Conservation (phyloP, 2,888 invertebrate species). For the Caenorhabditis japonica region DNA sequence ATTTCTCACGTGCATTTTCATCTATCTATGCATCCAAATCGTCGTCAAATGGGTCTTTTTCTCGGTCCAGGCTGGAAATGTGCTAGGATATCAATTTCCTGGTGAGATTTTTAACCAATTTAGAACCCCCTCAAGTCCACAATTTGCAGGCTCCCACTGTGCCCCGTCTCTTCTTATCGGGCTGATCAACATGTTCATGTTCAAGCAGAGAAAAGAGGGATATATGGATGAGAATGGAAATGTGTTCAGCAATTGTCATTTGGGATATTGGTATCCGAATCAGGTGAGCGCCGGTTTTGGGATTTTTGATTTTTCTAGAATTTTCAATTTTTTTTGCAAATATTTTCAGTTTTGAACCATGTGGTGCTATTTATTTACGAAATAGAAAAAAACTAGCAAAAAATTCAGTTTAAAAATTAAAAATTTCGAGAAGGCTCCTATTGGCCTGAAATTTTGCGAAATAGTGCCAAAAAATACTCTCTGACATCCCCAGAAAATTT, state of each 20-base stretch:
- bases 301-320: background rate
- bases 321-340: too few relatives aligned
- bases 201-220: constrained; percentile 59
- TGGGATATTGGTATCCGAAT: constrained; percentile 77
- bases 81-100: constrained; percentile 73
- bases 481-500: too few relatives aligned
- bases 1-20: constrained; percentile 90
- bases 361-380: too few relatives aligned
- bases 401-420: too few relatives aligned
- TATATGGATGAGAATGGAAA: constrained; percentile 51
- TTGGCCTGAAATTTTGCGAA: too few relatives aligned
- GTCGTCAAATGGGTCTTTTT: constrained; percentile 89
- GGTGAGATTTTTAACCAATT: constrained; percentile 37
- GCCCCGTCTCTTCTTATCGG: constrained; percentile 74
- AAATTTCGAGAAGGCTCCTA: too few relatives aligned
- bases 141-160: constrained; percentile 74
- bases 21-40: constrained; percentile 93
- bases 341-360: too few relatives aligned
- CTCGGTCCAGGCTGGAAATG: constrained; percentile 44
- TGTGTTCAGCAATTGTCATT: constrained; percentile 62
- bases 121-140: too few relatives aligned
- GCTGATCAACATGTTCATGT: constrained; percentile 74
- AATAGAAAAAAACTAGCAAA: too few relatives aligned
- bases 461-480: too few relatives aligned
- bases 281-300: constrained; percentile 59